phyloP scores from a whole-genome alignment of 1,140 invertebrate genomes.

The Mycetomoellerius zeteki region DNA sequence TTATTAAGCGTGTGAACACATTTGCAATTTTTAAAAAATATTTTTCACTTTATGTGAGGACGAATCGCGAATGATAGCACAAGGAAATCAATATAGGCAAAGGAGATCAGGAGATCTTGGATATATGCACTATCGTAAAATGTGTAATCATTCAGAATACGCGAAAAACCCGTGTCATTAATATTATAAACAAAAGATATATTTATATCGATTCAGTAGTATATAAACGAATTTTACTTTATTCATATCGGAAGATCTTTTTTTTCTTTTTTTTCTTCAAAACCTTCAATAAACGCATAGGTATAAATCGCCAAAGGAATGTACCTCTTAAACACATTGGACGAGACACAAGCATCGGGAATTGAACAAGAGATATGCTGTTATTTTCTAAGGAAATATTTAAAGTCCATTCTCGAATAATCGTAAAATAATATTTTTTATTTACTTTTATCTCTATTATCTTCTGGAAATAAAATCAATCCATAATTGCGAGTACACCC shows the following conservation, averaged over 20 bases:
- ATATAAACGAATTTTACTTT: conserved; percentile 84
- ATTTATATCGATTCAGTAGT: conserved; percentile 85
- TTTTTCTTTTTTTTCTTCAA: conserved; percentile 67
- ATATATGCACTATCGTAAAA: conserved; percentile 63
- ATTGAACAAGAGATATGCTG: conserved; percentile 1
- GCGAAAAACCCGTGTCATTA: conserved; percentile 75
- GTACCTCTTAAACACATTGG: conserved; percentile 29
- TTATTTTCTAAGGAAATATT: conserved; percentile 23
- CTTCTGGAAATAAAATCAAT: neutral
- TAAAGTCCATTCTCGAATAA: conserved; percentile 40
- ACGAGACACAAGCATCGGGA: conserved; percentile 1
- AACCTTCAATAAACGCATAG: conserved; percentile 71
- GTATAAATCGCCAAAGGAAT: conserved; percentile 41
- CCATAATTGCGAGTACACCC: neutral
- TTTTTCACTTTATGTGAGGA: conserved; percentile 26
- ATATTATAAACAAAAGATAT: conserved; percentile 84
- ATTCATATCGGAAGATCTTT: conserved; percentile 65
- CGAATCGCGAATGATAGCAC: conserved; percentile 43
- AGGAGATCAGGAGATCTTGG: conserved; percentile 46
- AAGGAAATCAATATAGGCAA: conserved; percentile 38
- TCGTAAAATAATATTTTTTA: conserved; percentile 6
- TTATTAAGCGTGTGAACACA: conserved; percentile 23
- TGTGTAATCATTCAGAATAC: conserved; percentile 71
- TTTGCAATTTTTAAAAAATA: conserved; percentile 14
- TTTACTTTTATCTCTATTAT: conserved; percentile 1